Evolutionary conservation across 2,888 invertebrate species (phyloP).

Genomic region (Ornithoptera priamus): DNA sequence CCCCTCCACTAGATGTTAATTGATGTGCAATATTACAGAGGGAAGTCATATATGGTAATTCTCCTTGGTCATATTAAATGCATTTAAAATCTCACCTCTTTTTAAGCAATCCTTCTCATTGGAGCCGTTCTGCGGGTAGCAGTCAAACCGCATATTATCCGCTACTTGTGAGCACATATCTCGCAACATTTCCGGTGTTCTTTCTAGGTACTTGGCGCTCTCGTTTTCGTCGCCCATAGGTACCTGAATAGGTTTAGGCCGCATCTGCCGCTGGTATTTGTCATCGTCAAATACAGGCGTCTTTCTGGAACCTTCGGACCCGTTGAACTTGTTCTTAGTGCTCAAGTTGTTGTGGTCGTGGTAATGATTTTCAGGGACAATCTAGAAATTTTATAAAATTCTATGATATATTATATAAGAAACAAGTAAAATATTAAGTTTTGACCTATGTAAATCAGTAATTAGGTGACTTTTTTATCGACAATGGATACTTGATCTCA

Average conservation of each 20-base stretch:
- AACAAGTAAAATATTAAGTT: too few relatives aligned
- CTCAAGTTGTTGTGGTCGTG: conserved; percentile 77
- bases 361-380: conserved; percentile 64
- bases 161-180: conserved; percentile 68
- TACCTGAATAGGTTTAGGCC: conserved; percentile 18
- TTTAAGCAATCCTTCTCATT: conserved; percentile 77
- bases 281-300: conserved; percentile 39
- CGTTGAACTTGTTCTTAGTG: conserved; percentile 68
- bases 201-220: conserved; percentile 41
- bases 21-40: too few relatives aligned
- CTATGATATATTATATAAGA: too few relatives aligned
- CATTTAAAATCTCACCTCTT: conserved; percentile 62
- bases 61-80: too few relatives aligned
- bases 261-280: conserved; percentile 27
- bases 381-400: conserved; percentile 34
- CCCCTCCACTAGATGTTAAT: too few relatives aligned
- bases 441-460: too few relatives aligned
- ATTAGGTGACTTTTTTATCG: too few relatives aligned
- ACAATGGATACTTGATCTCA: too few relatives aligned
- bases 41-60: too few relatives aligned
- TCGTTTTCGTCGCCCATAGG: neutral
- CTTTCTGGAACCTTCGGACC: conserved; percentile 47
- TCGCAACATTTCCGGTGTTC: conserved; percentile 50
- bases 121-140: conserved; percentile 81
- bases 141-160: conserved; percentile 83